Evolutionary conservation across 2,113 vertebrate species (phyloP).

Genomic region (Gila orcuttii): DNA sequence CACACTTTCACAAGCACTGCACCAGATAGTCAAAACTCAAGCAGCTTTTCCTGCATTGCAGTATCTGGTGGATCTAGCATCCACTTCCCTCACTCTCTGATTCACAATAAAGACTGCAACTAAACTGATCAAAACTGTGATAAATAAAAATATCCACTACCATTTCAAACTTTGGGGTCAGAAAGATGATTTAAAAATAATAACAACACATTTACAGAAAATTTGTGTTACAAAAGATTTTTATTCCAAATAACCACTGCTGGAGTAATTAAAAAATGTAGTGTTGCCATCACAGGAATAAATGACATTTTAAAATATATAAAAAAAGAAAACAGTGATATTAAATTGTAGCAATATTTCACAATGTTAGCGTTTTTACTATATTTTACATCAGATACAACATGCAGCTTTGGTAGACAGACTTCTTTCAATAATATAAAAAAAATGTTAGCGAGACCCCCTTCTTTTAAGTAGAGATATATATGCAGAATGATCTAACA

Average conservation of each 20-base stretch:
- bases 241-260: neutral
- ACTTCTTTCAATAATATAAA: too few relatives aligned
- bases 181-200: neutral
- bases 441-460: too few relatives aligned
- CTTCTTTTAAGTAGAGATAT: too few relatives aligned
- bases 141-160: neutral
- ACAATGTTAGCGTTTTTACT: neutral
- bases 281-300: neutral
- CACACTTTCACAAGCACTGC: constrained; percentile 21
- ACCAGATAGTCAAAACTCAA: neutral
- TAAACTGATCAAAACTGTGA: neutral
- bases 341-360: neutral
- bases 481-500: neutral
- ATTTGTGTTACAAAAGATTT: neutral
- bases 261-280: too few relatives aligned
- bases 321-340: too few relatives aligned
- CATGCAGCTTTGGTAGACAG: too few relatives aligned
- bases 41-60: constrained; percentile 63
- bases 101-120: neutral
- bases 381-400: too few relatives aligned
- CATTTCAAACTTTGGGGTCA: neutral
- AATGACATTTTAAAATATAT: neutral
- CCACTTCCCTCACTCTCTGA: constrained; percentile 11
- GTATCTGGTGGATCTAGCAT: constrained; percentile 53
- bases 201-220: neutral